These are phyloP conservation scores for Epinephelus awoara DNA, from an alignment of 2,797 vertebrate species.

Conservation along the genomic window DNA sequence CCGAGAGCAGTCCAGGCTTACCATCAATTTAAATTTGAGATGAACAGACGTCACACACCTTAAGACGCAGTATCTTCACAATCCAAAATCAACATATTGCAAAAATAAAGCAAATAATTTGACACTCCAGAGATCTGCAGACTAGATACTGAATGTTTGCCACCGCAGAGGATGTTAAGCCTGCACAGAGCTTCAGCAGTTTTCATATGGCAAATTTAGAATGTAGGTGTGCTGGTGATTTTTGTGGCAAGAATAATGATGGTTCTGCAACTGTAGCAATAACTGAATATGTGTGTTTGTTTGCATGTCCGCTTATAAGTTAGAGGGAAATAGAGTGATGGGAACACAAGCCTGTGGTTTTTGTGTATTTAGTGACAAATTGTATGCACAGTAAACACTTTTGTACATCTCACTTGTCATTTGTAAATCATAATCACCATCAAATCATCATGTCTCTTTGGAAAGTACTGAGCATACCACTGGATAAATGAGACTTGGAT, in stretches of 20 bases:
- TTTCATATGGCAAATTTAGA: neutral
- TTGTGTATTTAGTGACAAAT: neutral
- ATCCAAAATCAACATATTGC: neutral
- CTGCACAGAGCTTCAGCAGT: neutral
- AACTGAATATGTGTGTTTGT: neutral
- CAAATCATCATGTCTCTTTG: too few species aligned
- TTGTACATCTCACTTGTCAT: neutral
- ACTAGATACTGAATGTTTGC: neutral
- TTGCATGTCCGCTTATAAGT: neutral
- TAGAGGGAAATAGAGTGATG: neutral
- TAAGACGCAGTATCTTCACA: neutral
- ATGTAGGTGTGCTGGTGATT: neutral
- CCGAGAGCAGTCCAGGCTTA: constrained; percentile 20
- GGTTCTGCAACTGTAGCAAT: neutral
- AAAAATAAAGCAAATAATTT: neutral
- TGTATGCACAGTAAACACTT: neutral
- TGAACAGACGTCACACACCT: neutral
- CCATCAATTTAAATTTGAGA: constrained; percentile 28
- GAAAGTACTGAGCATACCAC: too few species aligned
- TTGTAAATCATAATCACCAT: neutral
- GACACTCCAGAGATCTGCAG: neutral
- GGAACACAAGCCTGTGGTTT: too few species aligned
- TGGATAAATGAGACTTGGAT: too few species aligned
- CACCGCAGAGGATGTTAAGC: neutral
- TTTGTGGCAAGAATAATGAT: neutral